A percentile compares a stretch with the other conserved stretches of the same genome.
Conservation (phyloP, 2,888 invertebrate species). For the Synanthedon formicaeformis region DNA sequence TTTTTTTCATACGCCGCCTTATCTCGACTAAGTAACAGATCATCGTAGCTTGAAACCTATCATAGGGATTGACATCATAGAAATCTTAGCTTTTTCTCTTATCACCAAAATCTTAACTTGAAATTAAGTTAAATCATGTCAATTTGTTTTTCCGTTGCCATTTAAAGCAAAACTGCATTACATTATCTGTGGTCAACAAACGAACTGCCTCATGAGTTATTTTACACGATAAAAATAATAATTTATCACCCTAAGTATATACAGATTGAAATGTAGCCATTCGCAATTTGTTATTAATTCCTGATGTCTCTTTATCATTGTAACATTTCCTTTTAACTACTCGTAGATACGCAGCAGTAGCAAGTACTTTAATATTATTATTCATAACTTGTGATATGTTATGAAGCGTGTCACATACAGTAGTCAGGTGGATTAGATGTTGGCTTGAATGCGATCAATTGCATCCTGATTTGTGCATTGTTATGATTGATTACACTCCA, state of each 20-base stretch:
- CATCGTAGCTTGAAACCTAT: too few species aligned
- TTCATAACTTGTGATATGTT: constrained; percentile 33
- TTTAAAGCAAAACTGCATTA: constrained; percentile 15
- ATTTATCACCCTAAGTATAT: neutral
- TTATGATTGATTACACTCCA: constrained; percentile 3
- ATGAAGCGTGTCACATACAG: constrained; percentile 30
- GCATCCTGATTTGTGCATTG: constrained; percentile 9
- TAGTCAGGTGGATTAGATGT: neutral
- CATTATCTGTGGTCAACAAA: constrained; percentile 49
- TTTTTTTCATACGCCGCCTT: neutral
- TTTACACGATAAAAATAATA: constrained; percentile 1
- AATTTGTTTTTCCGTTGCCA: neutral
- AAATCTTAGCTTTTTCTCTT: too few species aligned
- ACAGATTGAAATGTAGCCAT: too few species aligned
- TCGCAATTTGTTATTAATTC: too few species aligned
- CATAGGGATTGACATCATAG: too few species aligned
- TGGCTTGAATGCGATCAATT: constrained; percentile 1
- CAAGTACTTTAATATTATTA: constrained; percentile 19
- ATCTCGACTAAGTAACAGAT: neutral
- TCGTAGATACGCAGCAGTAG: constrained; percentile 6
- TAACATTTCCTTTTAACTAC: constrained; percentile 5
- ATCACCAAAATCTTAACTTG: too few species aligned
- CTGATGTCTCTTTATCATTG: too few species aligned
- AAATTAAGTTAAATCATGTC: too few species aligned
- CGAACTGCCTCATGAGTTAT: constrained; percentile 7